A percentile compares a stretch with the other conserved stretches of the same genome.
phyloP scores from a whole-genome alignment of 2,888 invertebrate species.

The Conistra vaccinii region DNA sequence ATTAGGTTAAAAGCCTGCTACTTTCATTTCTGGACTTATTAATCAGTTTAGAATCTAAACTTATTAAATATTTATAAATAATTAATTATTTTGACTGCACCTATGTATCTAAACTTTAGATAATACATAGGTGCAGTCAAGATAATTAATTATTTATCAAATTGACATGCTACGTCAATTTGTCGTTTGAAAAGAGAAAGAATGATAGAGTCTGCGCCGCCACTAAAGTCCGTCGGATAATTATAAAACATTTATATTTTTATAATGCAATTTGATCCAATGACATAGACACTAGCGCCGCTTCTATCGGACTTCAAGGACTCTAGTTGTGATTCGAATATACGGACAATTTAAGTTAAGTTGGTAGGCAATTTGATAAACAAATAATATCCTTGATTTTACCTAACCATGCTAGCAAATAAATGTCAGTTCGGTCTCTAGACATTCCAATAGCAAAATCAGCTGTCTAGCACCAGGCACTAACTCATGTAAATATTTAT shows the following conservation, averaged over 20 bases:
- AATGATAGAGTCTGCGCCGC: too few relatives aligned
- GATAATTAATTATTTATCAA: background rate
- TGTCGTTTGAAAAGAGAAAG: too few relatives aligned
- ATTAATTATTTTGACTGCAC: too few relatives aligned
- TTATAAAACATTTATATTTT: too few relatives aligned
- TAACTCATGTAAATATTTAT: conserved; percentile 61
- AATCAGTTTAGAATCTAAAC: background rate
- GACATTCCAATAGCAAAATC: conserved; percentile 4
- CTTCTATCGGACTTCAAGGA: too few relatives aligned
- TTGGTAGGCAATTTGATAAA: background rate
- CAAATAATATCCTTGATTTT: background rate
- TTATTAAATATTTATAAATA: too few relatives aligned
- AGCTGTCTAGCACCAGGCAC: conserved; percentile 14
- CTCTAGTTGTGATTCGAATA: background rate
- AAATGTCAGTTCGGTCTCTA: background rate
- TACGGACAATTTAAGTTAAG: background rate
- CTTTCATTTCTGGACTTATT: background rate
- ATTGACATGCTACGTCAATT: background rate
- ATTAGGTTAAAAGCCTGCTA: background rate
- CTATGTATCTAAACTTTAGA: too few relatives aligned
- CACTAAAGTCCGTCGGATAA: too few relatives aligned
- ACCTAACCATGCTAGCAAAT: background rate
- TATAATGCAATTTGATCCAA: too few relatives aligned
- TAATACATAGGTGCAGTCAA: background rate
- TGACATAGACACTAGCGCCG: too few relatives aligned